Percentiles rank a stretch among this genome's conserved stretches.
Conservation (phyloP, 1,140 invertebrate species). For the Lepidostoma basale region DNA sequence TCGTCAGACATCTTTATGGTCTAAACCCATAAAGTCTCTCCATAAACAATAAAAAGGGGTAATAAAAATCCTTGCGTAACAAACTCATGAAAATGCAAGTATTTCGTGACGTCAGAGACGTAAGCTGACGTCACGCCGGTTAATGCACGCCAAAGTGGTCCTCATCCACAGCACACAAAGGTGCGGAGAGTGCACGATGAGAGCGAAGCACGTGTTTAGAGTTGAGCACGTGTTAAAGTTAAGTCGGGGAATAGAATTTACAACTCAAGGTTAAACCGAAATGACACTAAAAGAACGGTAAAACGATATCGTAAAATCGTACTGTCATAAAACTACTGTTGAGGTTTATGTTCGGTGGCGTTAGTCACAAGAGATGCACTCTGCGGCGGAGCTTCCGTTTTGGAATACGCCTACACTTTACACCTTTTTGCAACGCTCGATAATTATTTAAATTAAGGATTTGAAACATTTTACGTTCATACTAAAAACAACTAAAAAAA, state of each 20-base stretch:
- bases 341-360: neutral
- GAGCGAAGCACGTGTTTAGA: constrained; percentile 14
- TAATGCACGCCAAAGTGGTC: constrained; percentile 21
- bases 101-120: constrained; percentile 41
- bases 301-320: constrained; percentile 45
- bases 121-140: constrained; percentile 39
- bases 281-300: constrained; percentile 44
- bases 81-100: constrained; percentile 46
- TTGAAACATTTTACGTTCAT: no score
- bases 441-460: no score
- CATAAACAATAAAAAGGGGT: constrained; percentile 45
- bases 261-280: constrained; percentile 43
- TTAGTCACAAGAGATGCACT: neutral
- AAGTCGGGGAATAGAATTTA: constrained; percentile 38
- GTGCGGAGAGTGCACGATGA: constrained; percentile 18
- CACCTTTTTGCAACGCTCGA: no score
- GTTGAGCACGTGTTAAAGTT: constrained; percentile 27
- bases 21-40: constrained; percentile 39
- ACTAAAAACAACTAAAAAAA: no score
- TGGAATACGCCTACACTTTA: no score
- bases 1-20: constrained; percentile 45
- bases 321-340: constrained; percentile 43
- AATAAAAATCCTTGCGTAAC: constrained; percentile 46
- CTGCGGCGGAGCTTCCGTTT: neutral
- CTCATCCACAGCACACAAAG: constrained; percentile 2